A percentile compares a stretch with the other conserved stretches of the same genome.
phyloP scores from a whole-genome alignment of 2,888 invertebrate species.

The Calliscelio sp. region DNA sequence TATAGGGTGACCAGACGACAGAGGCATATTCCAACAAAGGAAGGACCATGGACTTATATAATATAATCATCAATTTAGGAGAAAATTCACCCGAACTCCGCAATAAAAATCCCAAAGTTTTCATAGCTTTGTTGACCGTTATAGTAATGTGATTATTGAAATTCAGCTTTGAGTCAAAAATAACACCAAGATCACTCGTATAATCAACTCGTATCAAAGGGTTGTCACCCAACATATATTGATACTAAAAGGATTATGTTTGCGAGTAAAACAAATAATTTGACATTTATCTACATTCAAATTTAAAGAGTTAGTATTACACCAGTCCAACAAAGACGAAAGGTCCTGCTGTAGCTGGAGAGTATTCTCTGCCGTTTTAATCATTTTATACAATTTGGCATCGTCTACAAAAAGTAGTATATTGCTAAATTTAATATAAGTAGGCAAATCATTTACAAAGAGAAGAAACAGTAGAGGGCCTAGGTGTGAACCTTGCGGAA shows the following conservation, averaged over 20 bases:
- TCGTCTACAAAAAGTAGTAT: no score
- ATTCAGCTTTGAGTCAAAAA: conserved; percentile 7
- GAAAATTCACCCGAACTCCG: not conserved
- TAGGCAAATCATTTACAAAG: no score
- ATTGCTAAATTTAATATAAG: no score
- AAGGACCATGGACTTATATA: not conserved
- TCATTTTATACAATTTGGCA: no score
- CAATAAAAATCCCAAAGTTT: not conserved
- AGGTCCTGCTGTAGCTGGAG: no score
- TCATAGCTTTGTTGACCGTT: not conserved
- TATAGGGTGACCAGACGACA: not conserved
- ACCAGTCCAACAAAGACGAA: not conserved
- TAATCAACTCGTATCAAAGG: not conserved
- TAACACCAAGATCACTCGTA: not conserved
- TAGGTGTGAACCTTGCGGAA: no score
- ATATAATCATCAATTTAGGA: not conserved
- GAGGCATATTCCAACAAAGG: not conserved
- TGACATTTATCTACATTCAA: not conserved
- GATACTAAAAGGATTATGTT: not conserved
- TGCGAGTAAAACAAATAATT: not conserved
- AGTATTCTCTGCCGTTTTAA: no score
- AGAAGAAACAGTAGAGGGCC: no score
- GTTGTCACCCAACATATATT: not conserved
- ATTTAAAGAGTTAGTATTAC: not conserved
- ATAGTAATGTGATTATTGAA: not conserved